These are phyloP conservation scores for Lepidurus apus DNA, from an alignment of 1,140 invertebrate genomes.

Conservation along the genomic window DNA sequence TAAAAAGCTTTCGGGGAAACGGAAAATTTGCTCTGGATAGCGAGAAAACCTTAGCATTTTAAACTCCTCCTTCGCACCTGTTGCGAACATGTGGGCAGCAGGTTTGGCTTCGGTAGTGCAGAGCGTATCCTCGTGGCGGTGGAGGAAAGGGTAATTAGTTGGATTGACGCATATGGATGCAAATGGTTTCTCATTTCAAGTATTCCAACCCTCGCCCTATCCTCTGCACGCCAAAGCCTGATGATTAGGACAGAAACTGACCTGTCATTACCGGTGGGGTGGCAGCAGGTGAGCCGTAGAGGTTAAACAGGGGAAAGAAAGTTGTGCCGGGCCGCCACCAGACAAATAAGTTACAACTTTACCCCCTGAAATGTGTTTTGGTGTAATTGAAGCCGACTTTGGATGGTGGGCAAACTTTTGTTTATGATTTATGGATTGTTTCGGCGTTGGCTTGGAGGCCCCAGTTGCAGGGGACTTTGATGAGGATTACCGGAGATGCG, in stretches of 20 bases:
- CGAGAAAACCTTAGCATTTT: neutral
- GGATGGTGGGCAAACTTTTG: neutral
- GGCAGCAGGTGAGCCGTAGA: neutral
- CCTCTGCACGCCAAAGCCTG: neutral
- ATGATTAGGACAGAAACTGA: slow-evolving; percentile 19
- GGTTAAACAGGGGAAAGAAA: neutral
- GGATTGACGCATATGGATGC: slow-evolving; percentile 21
- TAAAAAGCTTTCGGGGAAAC: no score
- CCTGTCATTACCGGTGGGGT: neutral
- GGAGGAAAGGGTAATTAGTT: neutral
- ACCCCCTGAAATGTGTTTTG: neutral
- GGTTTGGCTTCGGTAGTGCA: neutral
- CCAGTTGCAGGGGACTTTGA: neutral
- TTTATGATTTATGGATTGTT: neutral
- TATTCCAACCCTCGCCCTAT: neutral
- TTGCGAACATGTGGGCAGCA: neutral
- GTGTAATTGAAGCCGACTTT: neutral
- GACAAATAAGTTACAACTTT: slow-evolving; percentile 9
- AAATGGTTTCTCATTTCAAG: neutral
- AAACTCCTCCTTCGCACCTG: neutral
- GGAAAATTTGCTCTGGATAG: neutral
- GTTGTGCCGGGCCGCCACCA: neutral
- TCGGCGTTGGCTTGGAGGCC: neutral
- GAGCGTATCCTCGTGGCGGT: neutral
- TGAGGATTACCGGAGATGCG: neutral